phyloP scores from a whole-genome alignment of 1,140 invertebrate species.

The Trichonephila clavipes region DNA sequence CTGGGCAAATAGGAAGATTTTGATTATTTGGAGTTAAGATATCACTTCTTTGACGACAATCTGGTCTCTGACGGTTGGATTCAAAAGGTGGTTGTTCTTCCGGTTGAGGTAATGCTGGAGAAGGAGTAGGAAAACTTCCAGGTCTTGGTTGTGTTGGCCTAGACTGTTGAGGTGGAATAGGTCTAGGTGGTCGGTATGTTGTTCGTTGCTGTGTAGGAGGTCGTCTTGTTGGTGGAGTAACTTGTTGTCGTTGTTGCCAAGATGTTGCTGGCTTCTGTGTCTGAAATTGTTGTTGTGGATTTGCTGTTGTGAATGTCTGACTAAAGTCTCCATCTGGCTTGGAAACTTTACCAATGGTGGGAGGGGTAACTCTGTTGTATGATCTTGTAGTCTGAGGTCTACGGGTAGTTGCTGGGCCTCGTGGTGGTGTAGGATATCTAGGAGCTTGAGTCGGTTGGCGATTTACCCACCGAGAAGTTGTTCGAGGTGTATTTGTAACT shows the following conservation, averaged over 20 bases:
- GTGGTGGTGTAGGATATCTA: slow-evolving; percentile 51
- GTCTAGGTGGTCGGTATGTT: not conserved
- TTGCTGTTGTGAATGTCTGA: not conserved
- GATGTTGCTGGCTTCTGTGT: slow-evolving; percentile 17
- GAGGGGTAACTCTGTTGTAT: slow-evolving; percentile 16
- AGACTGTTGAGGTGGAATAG: slow-evolving; percentile 4
- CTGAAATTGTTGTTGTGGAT: slow-evolving; percentile 14
- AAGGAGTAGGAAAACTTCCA: slow-evolving; percentile 8
- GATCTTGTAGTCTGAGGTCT: slow-evolving; percentile 50
- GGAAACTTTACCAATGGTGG: not conserved
- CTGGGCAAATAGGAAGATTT: slow-evolving; percentile 59
- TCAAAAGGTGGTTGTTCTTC: slow-evolving; percentile 36
- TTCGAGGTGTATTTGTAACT: slow-evolving; percentile 38
- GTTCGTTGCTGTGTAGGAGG: slow-evolving; percentile 22
- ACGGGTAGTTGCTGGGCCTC: slow-evolving; percentile 43
- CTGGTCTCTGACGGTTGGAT: slow-evolving; percentile 54
- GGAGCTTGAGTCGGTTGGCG: slow-evolving; percentile 57
- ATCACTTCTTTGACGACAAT: slow-evolving; percentile 46
- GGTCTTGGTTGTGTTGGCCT: slow-evolving; percentile 61
- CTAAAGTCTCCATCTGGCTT: not conserved
- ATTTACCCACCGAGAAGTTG: slow-evolving; percentile 56
- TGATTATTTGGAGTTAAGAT: slow-evolving; percentile 22
- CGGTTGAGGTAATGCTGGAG: not conserved
- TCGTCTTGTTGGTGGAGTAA: not conserved
- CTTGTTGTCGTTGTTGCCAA: slow-evolving; percentile 58